Base-by-base conservation (phyloP, 2,888 invertebrate genomes). In the Crossocerus cetratus region DNA sequence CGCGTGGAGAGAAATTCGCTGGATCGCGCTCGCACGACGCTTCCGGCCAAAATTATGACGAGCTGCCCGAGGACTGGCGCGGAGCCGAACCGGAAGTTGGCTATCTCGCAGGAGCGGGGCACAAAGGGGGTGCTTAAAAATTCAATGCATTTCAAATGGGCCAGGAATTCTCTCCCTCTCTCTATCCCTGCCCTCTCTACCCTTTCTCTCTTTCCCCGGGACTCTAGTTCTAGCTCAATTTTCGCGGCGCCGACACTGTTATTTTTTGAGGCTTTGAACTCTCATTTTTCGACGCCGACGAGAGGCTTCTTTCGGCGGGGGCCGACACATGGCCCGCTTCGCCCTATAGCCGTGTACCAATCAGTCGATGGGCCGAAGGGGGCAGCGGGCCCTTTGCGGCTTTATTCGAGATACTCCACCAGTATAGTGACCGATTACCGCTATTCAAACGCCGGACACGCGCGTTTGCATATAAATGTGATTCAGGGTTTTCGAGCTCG, bases 141-240 rank as follows among this genome's bases (percentile, higher is more conserved):
- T 89, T 89, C 89, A 89, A 89, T 89, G 89, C 89, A 89, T 89
- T 89, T 88, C 86, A 89, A 89, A 89, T 89, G 87, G 88, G 83
- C 81, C 81, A 80, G 81, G 77, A 85, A 86, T 86, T 32, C 83
- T 83, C n/a, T 11, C 11, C 45, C 3, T 45, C 45, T 16, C 32
- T 32, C 32, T 2, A 1, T 32, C 3, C 3, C 23, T 32, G 4
- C 8, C 23, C 23, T 32, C 8, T 32, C 32, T 32, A 1, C 32
- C 11, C 11, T 32, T 11, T 83, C 81, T 69, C 72, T 63, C 63
- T 67, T 65, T 77, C 80, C 82, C 78, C 62, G 54, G 74, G 81
- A 83, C 78, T 80, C 80, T 76, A 67, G 22, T 58, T 64, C 65
- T 71, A 72, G 81, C 83, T 84, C 81, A 81, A 84, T 85, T 84